Base-by-base conservation (phyloP, 2,888 invertebrate species). In the Altica lythri region DNA sequence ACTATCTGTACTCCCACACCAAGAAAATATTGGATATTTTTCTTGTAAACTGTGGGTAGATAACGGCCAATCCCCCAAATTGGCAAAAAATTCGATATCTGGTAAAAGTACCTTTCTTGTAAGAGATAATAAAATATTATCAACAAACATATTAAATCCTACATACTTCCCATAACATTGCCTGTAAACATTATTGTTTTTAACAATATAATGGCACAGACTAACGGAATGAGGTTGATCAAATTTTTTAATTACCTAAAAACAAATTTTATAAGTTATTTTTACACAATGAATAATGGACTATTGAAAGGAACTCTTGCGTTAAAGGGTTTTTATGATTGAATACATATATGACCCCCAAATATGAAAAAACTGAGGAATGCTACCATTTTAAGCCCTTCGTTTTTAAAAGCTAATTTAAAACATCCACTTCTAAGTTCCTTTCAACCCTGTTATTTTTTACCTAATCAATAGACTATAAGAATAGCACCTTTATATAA, bases 11-110 rank as follows among this genome's bases (percentile, higher is more conserved):
- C 93, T 95, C 1, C 95, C 95, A 77, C 97, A 97, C 97, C 97
- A 98, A 10, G 96, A 96, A 72, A 97, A 90, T 57, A 98, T 84
- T 1, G 97, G 95, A 59, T 86, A 81, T 8, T 81, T 80, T 9
- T 80, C 75, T 30, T 72, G 70, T 13, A 76, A 70, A 0, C 75
- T 72, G 57, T 74, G 72, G 12, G 73, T 71, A 1, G 86, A 84
- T 16, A 97, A 77, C 0, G 97, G 97, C 96, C 96, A 97, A 76
- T 98, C 97, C 10, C 97, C 97, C 9, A 97, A 80, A 78, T 97
- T 98, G 38, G 91, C 83, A 63, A 95, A 88, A 68, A 97, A 85
- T 75, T 97, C 95, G 66, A 91, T 78, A 76, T 97, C 90, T 2
- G 95, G 95, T 47, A 97, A 74, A 14, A 77, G 67, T 14, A 89